Evolutionary conservation across 2,797 vertebrate species (phyloP), one percentile per base, ranked within the genome.

Genomic region (Loris lydekkerianus): DNA sequence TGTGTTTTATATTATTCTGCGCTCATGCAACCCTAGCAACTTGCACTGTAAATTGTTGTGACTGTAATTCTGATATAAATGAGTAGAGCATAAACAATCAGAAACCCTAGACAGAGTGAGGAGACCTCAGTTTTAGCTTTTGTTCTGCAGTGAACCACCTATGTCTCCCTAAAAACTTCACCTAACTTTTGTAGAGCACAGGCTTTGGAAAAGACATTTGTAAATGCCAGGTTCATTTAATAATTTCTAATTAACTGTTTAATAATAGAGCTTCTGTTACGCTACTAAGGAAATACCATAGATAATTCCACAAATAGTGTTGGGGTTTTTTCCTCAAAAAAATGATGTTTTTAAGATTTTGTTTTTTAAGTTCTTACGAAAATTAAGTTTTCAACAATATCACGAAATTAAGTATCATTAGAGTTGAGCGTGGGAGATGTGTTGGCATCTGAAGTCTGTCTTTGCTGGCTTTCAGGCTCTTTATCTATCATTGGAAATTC

Each of bases 351-450:
- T 73, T 70, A 61, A 60, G 18, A 23, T 90, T 73, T 80, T 76
- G 31, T n/a, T 87, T 93, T 80, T 56, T 80, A 90, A 53, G 49
- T 53, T 53, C 5, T 81, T 81, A 53, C 1, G 37, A 78, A 56
- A 90, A 87, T 65, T 31, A 67, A n/a, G 40, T 67, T 94, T 65
- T 90, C 10, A 65, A 53, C 78, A 92, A 37, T 63, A 34, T 23
- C 5, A 40, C 34, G n/a, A 40, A 78, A 67, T 37, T 25, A 17
- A 37, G 5, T 14, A 25, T 21, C 60, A 7, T 5, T 13, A 56
- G 31, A 5, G 37, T 13, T 56, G 10, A 69, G 69, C 31, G n/a
- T 27, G 58, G 1, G 7, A 17, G 31, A 40, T 77, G 31, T 21
- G 43, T 21, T 72, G 10, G 21, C 31, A 17, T 23, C 37, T 69